Evolutionary conservation across 2,797 vertebrate genomes (phyloP), one percentile per base, ranked within the genome.

Genomic region (Aselliscus stoliczkanus): DNA sequence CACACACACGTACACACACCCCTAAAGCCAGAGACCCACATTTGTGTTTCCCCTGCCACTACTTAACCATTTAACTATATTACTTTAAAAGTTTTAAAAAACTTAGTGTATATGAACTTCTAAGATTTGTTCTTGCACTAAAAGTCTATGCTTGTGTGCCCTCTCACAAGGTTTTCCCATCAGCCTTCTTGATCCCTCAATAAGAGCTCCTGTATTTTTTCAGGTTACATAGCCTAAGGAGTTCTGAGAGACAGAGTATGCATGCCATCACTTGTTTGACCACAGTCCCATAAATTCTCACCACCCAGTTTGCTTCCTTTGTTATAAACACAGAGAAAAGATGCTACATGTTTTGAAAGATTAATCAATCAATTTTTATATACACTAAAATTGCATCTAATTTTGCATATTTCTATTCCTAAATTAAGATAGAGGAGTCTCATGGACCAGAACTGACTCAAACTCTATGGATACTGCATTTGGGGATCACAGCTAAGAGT

Each of bases 21-120:
- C n/a, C 17, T 50, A 44, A 79, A 86, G 44, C 4, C 42, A 54
- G 42, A 64, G 44, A 5, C 10, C 50, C 25, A 7, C 31, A 83
- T 47, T 27, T 34, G 5, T 39, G 15, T 42, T 62, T 12, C 12
- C 2, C 10, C 15, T 60, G 5, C 27, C 60, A 47, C 4, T 50
- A 85, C 81, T 90, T 27, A 81, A 9, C 60, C 70, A 8, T 86
- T 82, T 87, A 54, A 92, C 18, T 42, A 44, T 3, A 82, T 56
- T 44, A 69, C 25, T 70, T 88, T 62, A 29, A 76, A 54, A 37
- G 54, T 58, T 17, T 56, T 75, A 73, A 13, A n/a, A 42, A 21
- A 7, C 27, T 65, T 37, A 58, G 21, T 21, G 13, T 11, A 11
- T 39, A 21, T 42, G 10, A 69, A 72, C 62, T 37, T 37, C 37